These are phyloP conservation scores for Pomatorhinus ruficollis DNA, from an alignment of 2,113 vertebrate species.

Conservation along the genomic window DNA sequence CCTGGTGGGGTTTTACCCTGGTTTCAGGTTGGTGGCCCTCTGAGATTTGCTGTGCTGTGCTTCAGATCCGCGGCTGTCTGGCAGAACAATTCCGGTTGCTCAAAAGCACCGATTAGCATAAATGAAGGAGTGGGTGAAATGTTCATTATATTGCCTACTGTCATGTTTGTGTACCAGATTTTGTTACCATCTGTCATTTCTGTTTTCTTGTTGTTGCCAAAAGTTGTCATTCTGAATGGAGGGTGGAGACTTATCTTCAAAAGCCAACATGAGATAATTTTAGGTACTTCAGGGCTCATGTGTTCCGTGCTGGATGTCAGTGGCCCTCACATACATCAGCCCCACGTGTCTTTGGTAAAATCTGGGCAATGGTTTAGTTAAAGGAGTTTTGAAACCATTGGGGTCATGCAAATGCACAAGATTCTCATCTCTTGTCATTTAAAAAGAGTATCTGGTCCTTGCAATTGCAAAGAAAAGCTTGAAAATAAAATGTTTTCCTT, in stretches of 20 bases:
- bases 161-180: conserved; percentile 69
- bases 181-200: conserved; percentile 67
- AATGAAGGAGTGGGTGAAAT: conserved; percentile 45
- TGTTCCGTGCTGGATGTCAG: background rate
- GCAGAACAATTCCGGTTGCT: conserved; percentile 38
- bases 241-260: conserved; percentile 27
- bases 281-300: conserved; percentile 17
- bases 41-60: background rate
- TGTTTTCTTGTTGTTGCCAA: conserved; percentile 64
- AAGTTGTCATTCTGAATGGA: conserved; percentile 67
- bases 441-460: background rate
- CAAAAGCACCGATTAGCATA: conserved; percentile 24
- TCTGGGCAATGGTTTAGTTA: background rate
- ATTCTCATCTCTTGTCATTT: background rate
- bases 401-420: background rate
- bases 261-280: conserved; percentile 40
- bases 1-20: background rate
- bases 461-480: background rate
- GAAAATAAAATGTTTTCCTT: background rate
- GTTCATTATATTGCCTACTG: conserved; percentile 61
- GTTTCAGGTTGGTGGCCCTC: conserved; percentile 13
- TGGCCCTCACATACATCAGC: background rate
- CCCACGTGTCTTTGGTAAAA: background rate
- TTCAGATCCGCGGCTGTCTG: conserved; percentile 10
- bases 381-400: background rate